Base-by-base conservation (phyloP, 2,113 vertebrate species). In the Oplegnathus fasciatus region DNA sequence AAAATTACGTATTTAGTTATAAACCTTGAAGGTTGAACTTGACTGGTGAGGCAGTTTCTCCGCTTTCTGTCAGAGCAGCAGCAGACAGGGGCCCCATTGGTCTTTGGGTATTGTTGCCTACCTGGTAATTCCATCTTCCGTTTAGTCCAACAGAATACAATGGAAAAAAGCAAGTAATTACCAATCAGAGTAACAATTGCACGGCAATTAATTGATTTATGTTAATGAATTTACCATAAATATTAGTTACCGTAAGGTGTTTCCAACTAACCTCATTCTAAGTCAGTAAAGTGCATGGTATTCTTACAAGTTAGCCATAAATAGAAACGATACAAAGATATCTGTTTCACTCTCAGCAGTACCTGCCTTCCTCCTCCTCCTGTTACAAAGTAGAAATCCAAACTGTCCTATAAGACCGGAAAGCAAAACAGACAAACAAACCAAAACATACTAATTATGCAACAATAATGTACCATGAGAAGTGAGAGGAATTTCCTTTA, bases 361-460 rank as follows among this genome's bases (percentile, higher is more conserved):
- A 13, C 11, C 28, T 72, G 20, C 15, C 67, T 34, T 34, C 7
- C 52, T 26, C 32, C 9, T 55, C 67, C 28, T 74, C 10, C 42
- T 77, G 30, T 70, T 61, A 40, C 20, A 80, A 65, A 55, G 78
- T 18, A 17, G 2, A 57, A 64, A 50, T 44, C 28, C 7, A 76
- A 37, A 48, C 17, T 46, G 28, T 37, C 20, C 50, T 62, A 3
- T 72, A 11, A 55, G 48, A 15, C 28, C 69, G 9, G 6, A 48
- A 68, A 81, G 32, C 28, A 57, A 58, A 71, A 58, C 32, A 67
- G 72, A 37, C 22, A 78, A 72, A 30, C 24, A 55, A 69, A 46
- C 28, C 32, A 64, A 32, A 65, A n/a, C 14, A 48, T 13, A 82
- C 78, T 81, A 55, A 86, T 78, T 62, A 88, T 76, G 57, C 11